A percentile compares a stretch with the other conserved stretches of the same genome.
Evolutionary conservation across 2,797 vertebrate genomes (phyloP).

Genomic region (Amblyraja radiata): DNA sequence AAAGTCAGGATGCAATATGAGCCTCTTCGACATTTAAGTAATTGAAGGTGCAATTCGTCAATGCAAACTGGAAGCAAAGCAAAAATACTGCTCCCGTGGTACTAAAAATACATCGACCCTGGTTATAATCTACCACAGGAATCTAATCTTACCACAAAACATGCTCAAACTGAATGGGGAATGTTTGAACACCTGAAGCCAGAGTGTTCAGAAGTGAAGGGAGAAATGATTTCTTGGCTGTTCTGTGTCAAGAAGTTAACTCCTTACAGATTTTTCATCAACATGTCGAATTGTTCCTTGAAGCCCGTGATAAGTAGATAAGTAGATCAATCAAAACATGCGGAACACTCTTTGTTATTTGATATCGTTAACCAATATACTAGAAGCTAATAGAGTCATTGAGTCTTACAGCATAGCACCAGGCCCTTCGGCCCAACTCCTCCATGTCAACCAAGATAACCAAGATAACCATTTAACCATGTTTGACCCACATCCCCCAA

Average conservation of each 20-base stretch:
- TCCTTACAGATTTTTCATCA: neutral
- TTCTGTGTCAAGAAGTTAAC: neutral
- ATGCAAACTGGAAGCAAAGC: neutral
- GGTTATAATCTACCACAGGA: neutral
- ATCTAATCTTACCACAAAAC: neutral
- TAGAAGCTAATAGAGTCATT: neutral
- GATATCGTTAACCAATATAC: neutral
- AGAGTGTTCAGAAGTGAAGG: neutral
- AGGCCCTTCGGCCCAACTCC: too few relatives aligned
- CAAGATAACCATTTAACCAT: too few relatives aligned
- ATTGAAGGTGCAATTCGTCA: neutral
- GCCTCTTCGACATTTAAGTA: neutral
- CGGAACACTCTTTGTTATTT: neutral
- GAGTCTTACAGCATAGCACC: too few relatives aligned
- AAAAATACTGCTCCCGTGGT: too few relatives aligned
- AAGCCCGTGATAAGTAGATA: too few relatives aligned
- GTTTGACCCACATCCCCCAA: too few relatives aligned
- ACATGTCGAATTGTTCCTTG: neutral
- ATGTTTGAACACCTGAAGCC: neutral
- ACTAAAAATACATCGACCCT: neutral
- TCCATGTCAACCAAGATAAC: too few relatives aligned
- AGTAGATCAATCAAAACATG: neutral
- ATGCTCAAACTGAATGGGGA: neutral
- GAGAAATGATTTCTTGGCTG: neutral
- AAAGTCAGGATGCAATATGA: neutral